phyloP scores from a whole-genome alignment of 2,888 invertebrate species.

The Trichopria drosophilae region DNA sequence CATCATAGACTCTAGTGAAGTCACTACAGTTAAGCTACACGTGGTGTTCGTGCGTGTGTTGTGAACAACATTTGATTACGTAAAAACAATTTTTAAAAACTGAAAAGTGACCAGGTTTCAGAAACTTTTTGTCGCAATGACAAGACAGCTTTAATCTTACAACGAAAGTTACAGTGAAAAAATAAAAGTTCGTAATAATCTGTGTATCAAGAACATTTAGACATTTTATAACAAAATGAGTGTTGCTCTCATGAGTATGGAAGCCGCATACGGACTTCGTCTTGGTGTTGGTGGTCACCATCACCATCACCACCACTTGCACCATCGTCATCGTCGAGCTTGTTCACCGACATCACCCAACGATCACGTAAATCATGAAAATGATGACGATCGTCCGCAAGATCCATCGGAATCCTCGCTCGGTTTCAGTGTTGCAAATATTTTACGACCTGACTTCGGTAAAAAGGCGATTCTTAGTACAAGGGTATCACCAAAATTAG shows the following conservation, averaged over 20 bases:
- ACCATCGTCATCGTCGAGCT: constrained; percentile 34
- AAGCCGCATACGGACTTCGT: constrained; percentile 47
- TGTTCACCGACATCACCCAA: constrained; percentile 29
- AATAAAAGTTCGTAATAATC: constrained; percentile 8
- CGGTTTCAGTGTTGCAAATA: constrained; percentile 85
- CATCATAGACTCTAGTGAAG: too few species aligned
- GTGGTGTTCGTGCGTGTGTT: too few species aligned
- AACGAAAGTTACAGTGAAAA: not conserved
- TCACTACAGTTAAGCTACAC: too few species aligned
- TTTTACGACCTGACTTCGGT: constrained; percentile 83
- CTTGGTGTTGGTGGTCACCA: constrained; percentile 41
- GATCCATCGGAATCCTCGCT: constrained; percentile 52
- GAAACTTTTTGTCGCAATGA: not conserved
- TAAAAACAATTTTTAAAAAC: too few species aligned
- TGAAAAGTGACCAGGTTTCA: too few species aligned
- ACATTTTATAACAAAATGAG: constrained; percentile 42
- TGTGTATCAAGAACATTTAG: not conserved
- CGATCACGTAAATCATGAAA: constrained; percentile 12
- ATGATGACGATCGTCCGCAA: constrained; percentile 24
- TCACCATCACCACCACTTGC: constrained; percentile 41
- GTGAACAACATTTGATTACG: not conserved
- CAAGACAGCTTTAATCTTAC: not conserved
- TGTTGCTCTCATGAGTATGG: constrained; percentile 51
- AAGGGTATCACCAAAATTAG: constrained; percentile 55
- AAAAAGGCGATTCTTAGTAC: constrained; percentile 70